A percentile compares a stretch with the other conserved stretches of the same genome.
Evolutionary conservation across 2,888 invertebrate species (phyloP).

Genomic region (Drosophila affinis): DNA sequence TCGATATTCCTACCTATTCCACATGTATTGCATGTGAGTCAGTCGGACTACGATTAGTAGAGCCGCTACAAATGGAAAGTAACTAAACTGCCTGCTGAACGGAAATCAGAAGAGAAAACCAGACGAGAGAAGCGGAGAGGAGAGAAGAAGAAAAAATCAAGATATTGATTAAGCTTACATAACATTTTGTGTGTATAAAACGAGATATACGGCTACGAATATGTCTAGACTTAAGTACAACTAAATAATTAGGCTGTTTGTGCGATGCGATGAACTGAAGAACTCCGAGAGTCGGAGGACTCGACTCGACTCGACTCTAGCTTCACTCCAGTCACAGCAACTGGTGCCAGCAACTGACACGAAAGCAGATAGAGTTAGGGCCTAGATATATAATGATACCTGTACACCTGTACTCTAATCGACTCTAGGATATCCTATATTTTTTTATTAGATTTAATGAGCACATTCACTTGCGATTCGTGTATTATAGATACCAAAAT

Average conservation of each 20-base stretch:
- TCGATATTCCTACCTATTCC: no score
- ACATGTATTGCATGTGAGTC: no score
- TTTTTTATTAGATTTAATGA: constrained; percentile 60
- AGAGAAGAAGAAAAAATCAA: constrained; percentile 6
- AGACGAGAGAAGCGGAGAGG: background rate
- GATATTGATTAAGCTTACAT: constrained; percentile 37
- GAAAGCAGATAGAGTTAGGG: background rate
- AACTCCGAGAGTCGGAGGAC: background rate
- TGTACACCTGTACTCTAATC: constrained; percentile 30
- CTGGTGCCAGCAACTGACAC: constrained; percentile 1
- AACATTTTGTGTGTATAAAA: constrained; percentile 40
- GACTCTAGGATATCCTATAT: constrained; percentile 33
- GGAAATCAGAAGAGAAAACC: constrained; percentile 15
- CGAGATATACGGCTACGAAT: constrained; percentile 14
- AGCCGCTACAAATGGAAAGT: no score
- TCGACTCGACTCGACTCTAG: no score
- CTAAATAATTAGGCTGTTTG: constrained; percentile 8
- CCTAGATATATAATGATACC: constrained; percentile 21
- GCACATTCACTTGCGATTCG: constrained; percentile 57
- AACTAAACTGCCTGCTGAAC: constrained; percentile 16
- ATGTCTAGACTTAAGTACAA: constrained; percentile 1
- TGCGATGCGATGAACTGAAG: background rate
- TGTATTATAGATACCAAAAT: constrained; percentile 76
- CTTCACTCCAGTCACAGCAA: constrained; percentile 18
- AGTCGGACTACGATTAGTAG: no score